These are phyloP conservation scores for Tenualosa ilisha DNA, from an alignment of 2,797 vertebrate genomes.

Conservation along the genomic window DNA sequence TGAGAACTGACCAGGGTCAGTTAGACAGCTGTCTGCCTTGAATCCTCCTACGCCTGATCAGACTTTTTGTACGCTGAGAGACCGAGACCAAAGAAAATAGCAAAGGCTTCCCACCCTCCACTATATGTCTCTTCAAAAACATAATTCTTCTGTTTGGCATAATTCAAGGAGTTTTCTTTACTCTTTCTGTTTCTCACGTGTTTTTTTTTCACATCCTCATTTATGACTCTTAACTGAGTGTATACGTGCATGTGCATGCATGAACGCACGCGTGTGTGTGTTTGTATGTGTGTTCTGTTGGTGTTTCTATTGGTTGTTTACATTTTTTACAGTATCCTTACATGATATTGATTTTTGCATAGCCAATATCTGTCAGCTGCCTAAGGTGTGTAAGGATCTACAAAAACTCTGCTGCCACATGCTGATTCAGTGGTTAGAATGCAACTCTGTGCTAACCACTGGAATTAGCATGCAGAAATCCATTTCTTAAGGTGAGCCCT, in stretches of 20 bases:
- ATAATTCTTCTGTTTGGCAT: background rate
- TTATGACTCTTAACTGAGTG: constrained; percentile 12
- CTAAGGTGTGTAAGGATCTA: background rate
- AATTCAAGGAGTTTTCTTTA: background rate
- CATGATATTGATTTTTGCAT: background rate
- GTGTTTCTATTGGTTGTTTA: background rate
- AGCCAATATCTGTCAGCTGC: background rate
- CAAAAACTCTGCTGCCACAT: background rate
- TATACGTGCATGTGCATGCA: background rate
- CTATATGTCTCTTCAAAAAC: background rate
- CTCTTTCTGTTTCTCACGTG: constrained; percentile 23
- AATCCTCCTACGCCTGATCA: background rate
- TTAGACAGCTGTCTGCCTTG: background rate
- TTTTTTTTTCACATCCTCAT: constrained; percentile 25
- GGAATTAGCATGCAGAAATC: background rate
- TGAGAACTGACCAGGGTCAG: background rate
- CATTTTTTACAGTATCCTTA: background rate
- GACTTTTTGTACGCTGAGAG: background rate
- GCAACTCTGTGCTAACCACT: background rate
- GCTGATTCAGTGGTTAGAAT: background rate
- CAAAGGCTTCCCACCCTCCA: background rate
- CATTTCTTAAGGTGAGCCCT: background rate
- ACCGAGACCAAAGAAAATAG: background rate
- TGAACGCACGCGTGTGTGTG: too few species aligned
- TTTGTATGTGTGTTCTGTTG: too few species aligned